Base-by-base conservation (phyloP, 2,113 vertebrate species). In the Dromiciops gliroides region DNA sequence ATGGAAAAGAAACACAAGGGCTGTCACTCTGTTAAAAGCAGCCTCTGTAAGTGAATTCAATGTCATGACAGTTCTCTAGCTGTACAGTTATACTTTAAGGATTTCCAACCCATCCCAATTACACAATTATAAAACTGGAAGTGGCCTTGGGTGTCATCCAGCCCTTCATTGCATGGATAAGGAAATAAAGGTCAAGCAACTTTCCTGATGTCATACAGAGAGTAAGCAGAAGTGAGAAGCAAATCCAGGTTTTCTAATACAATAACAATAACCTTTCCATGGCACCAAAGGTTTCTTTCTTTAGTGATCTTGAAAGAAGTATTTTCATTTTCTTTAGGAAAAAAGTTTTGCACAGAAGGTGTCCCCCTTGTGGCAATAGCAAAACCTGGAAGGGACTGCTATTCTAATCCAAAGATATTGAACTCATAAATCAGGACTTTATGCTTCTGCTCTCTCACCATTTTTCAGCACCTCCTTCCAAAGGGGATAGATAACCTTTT, bases 321-420 rank as follows among this genome's bases (percentile, higher is more conserved):
- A 12, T 1, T 88, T 96, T 90, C 47, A 31, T 22, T 94, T 92
- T 49, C 67, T 75, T 89, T 90, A 24, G 19, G 50, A 89, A 90
- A 89, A 90, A 53, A 5, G 49, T 26, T 52, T 22, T 89, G 90
- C 92, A 89, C 90, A 60, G 91, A 96, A 97, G 90, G 95, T 97
- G 95, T 95, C 94, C 96, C 96, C 95, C 97, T 97, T 96, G 91
- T 97, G 96, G 96, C 92, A 56, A 56, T 11, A 83, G 50, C 93
- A 92, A 90, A 96, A 50, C 48, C 88, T 90, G 23, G 49, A 49
- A 51, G 91, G 91, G 88, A 88, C 53, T 92, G 53, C 90, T 48
- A 37, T 44, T 53, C 89, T 92, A 28, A 88, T 96, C 90, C 53
- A 90, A 47, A 52, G 51, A 4, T 48, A 37, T 47, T 92, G 89